Base-by-base conservation (phyloP, 1,140 invertebrate species). In the Leptopilina boulardi region DNA sequence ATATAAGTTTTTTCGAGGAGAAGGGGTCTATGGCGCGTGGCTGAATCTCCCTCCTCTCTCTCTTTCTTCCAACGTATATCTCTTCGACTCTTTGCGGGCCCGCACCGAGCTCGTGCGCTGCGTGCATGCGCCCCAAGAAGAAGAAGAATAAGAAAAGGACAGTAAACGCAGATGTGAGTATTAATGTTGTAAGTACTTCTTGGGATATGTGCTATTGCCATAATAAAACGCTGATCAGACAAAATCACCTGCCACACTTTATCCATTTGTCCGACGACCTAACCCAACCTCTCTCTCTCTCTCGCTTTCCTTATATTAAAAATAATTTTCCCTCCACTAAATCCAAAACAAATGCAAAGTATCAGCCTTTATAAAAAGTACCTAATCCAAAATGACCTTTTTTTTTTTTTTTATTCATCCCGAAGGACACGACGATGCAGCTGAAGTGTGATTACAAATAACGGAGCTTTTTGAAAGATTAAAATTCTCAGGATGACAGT, bases 11-110 rank as follows among this genome's bases (percentile, higher is more conserved):
- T n/a, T n/a, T n/a, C n/a, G 15, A 6, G 66, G 51, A 72, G 78
- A 73, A 79, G 82, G 80, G 78, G 74, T 77, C 51, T 19, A 15
- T 82, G 83, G 82, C 83, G 83, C 83, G 83, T 84, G 81, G 79
- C 83, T 79, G 70, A 21, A 21, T 18, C 70, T 54, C 30, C 70
- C 70, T 75, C 70, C 71, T 18, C 70, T 54, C 30, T 54, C 70
- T 75, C 70, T 42, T 21, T 23, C 13, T 41, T 51, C 47, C 66
- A 70, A 75, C 44, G 75, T 59, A 6, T 34, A 6, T 6, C 6
- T 47, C 66, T 44, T 38, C 19, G 42, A 41, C 74, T 71, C 6
- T 71, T 47, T n/a, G n/a, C n/a, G 59, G 56, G 44, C 70, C 34
- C 73, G 70, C 42, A 44, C 9, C 13, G 34, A 13, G 15, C 70